A percentile compares a stretch with the other conserved stretches of the same genome.
Evolutionary conservation across 1,140 invertebrate species (phyloP).

Genomic region (Pectinophora gossypiella): DNA sequence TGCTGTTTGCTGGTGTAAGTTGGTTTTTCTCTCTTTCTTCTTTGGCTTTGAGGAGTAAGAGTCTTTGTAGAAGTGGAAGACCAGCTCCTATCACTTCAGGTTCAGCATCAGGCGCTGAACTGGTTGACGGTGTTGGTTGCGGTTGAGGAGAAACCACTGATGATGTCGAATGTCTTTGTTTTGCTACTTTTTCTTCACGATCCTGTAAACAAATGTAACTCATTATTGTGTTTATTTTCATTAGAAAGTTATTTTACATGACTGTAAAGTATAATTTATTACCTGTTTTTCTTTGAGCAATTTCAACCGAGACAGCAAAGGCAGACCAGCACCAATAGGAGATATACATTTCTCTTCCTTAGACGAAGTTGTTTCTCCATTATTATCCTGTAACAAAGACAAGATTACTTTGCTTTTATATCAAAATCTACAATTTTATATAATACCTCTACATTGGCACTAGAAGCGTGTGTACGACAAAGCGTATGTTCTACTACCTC

Average conservation of each 20-base stretch:
- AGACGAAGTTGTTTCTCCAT: constrained; percentile 74
- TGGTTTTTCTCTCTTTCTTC: constrained; percentile 80
- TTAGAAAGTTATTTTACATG: no score
- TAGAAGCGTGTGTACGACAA: no score
- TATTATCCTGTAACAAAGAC: constrained; percentile 58
- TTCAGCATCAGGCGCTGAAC: constrained; percentile 58
- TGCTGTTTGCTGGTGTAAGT: constrained; percentile 55
- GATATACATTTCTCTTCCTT: constrained; percentile 77
- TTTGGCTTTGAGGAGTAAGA: constrained; percentile 87
- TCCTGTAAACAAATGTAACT: constrained; percentile 46
- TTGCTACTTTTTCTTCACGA: constrained; percentile 76
- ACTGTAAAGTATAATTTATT: constrained; percentile 9
- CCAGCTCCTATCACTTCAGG: constrained; percentile 81
- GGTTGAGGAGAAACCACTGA: constrained; percentile 57
- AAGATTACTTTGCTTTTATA: no score
- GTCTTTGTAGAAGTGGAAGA: constrained; percentile 85
- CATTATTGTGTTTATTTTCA: neutral
- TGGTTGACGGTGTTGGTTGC: constrained; percentile 65
- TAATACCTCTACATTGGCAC: no score
- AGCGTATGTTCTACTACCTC: no score
- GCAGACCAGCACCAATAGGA: constrained; percentile 88
- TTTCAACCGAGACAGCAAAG: constrained; percentile 84
- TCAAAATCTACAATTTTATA: no score
- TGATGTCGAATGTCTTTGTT: constrained; percentile 60
- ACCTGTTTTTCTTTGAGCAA: constrained; percentile 91